phyloP scores from a whole-genome alignment of 1,140 invertebrate genomes.

The Phenacoccus solenopsis region DNA sequence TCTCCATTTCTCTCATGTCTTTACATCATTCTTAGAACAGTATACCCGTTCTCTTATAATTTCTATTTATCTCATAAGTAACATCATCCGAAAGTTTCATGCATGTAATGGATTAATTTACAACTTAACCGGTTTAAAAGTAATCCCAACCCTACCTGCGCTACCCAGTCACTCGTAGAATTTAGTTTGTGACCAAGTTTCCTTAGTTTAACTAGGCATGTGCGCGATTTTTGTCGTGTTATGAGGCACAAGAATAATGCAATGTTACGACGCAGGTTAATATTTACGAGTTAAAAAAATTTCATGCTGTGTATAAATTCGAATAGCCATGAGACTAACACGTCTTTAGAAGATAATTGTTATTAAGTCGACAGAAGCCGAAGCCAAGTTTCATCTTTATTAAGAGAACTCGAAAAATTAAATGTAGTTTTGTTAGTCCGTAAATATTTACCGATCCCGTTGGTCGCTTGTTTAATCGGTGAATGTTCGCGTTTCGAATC shows the following conservation, averaged over 20 bases:
- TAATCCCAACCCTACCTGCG: background rate
- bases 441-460: background rate
- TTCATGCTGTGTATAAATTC: background rate
- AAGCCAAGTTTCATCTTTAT: background rate
- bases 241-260: background rate
- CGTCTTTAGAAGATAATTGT: background rate
- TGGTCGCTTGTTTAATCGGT: background rate
- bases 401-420: background rate
- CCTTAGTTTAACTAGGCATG: background rate
- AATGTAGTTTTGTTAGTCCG: background rate
- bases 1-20: too few relatives aligned
- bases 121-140: background rate
- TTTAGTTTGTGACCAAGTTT: background rate
- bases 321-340: background rate
- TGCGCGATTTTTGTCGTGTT: background rate
- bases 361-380: background rate
- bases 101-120: background rate
- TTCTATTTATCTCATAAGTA: background rate
- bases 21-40: too few relatives aligned
- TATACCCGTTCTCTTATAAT: too few relatives aligned
- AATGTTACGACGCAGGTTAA: background rate
- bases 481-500: background rate
- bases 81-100: background rate
- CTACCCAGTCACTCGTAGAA: too few relatives aligned
- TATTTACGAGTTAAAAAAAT: background rate